Conservation (phyloP, 2,888 invertebrate genomes). For the Cylindroiulus punctatus region DNA sequence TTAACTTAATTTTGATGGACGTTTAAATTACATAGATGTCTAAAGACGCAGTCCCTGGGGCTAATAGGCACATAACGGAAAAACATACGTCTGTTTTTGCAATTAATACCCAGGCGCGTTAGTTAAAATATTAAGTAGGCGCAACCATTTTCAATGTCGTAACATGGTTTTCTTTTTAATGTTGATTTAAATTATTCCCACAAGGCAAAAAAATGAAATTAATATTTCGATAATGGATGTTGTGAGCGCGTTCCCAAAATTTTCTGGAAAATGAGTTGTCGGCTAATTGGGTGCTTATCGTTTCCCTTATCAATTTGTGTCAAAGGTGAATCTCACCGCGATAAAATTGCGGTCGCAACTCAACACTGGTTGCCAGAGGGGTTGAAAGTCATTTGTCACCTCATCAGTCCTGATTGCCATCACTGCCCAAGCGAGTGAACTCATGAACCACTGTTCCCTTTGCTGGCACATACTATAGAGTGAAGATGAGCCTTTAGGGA, state of each 20-base stretch:
- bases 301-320: constrained; percentile 18
- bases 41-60: not conserved
- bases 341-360: constrained; percentile 10
- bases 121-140: not conserved
- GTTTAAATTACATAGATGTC: constrained; percentile 18
- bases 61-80: not conserved
- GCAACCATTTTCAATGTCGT: not conserved
- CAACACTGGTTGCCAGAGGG: not conserved
- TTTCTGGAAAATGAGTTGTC: not conserved
- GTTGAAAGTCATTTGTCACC: not conserved
- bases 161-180: constrained; percentile 1
- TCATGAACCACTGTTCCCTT: not conserved
- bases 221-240: not conserved
- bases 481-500: no score
- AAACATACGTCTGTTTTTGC: not conserved
- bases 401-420: constrained; percentile 10
- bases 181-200: not conserved
- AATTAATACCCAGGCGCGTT: not conserved
- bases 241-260: not conserved
- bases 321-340: constrained; percentile 1
- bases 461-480: not conserved
- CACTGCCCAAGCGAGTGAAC: not conserved
- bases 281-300: not conserved
- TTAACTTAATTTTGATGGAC: constrained; percentile 18
- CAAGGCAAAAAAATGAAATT: not conserved